Base-by-base conservation (phyloP, 2,888 invertebrate species). In the Osmoderma eremita region DNA sequence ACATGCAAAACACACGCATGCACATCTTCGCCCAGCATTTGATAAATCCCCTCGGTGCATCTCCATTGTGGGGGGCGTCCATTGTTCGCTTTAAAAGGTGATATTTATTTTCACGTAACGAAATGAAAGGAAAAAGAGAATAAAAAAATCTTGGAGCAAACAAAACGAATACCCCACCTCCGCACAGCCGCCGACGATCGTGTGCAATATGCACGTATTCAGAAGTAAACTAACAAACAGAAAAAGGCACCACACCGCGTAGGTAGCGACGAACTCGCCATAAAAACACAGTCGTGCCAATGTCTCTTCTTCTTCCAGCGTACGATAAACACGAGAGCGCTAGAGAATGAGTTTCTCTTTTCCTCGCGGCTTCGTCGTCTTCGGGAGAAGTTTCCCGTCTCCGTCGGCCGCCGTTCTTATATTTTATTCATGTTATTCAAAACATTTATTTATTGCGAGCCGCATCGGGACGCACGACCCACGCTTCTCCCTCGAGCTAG, bases 351-450 rank as follows among this genome's bases (percentile, higher is more conserved):
- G 50, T 51, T 30, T 51, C 50, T 51, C 24, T 51, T 48, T 48
- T 48, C 22, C 20, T 48, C 22, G 12, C 48, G 12, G 18, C 20
- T 48, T 48, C 20, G 18, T 12, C 18, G 12, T 18, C 18, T 48
- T 48, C 48, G 4, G 20, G 12, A 12, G 56, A 22, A 36, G 18
- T 22, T 22, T 13, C 39, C 18, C 18, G 20, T 41, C 15, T 10
- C 39, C 39, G n/a, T n/a, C n/a, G 12, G 18, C 15, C 39, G 22
- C 38, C n/a, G 51, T 51, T 51, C 63, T 63, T 53, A 63, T 63
- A 51, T 51, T 51, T 63, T 63, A 63, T 63, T 63, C 63, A 63
- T 63, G 51, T 20, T 50, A 50, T 50, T 41, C 38, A 39, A 39
- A 42, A 63, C 63, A 63, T 63, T 63, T 63, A 41, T 63, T 30